Evolutionary conservation across 2,888 invertebrate species (phyloP), one percentile per base, ranked within the genome.

Genomic region (Ceratothoa steindachneri): DNA sequence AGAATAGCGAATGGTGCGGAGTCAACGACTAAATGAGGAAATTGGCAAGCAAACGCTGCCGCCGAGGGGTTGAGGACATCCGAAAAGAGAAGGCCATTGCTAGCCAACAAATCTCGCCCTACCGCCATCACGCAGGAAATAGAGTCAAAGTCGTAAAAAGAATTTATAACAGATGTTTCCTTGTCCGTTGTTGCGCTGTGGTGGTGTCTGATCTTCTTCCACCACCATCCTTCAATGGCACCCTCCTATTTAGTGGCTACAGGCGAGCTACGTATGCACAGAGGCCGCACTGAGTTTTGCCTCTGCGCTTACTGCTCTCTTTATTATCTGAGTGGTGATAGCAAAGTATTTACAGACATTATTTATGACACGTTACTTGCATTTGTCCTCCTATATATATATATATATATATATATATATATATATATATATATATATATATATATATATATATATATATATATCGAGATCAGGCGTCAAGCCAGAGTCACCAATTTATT

Each of bases 381-480:
- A 67, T 67, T 30, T 67, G 29, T 67, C 12, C 29, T 28, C 29
- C 15, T 67, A 30, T 67, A 67, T 67, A 67, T 67, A 30, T 67
- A 67, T 67, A 30, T 67, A 67, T 60, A 60, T 60, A 60, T 60
- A 60, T 60, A 60, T 60, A 60, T 60, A 60, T 60, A 60, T 60
- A 60, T 60, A 64, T 64, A 64, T 64, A 64, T 64, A 64, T 64
- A 64, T 64, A 64, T 64, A 64, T 64, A 64, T 64, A 7, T 64
- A 64, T 64, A 7, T 64, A 67, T 67, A 30, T 67, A 67, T 67
- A 30, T 67, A 67, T 67, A 67, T 67, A 67, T 30, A 67, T 30
- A 67, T 30, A 67, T 30, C 12, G 12, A 67, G 12, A 29, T 22
- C 12, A 22, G 24, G 60, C 24, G n/a, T 60, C 24, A 24, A 15